phyloP scores from a whole-genome alignment of 2,797 vertebrate species.

The Leptatherina wallacei region DNA sequence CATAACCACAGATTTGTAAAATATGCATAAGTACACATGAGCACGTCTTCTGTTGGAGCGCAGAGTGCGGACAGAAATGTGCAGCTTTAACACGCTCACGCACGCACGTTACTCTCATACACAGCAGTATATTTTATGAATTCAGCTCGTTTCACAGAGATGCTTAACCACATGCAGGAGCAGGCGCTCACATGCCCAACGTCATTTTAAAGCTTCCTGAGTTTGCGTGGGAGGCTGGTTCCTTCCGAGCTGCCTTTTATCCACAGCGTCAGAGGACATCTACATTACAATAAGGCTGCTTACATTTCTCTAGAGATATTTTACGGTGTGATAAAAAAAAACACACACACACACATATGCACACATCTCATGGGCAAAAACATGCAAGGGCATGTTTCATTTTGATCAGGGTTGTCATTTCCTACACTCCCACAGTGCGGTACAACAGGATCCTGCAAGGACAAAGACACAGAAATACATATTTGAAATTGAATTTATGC shows the following conservation, averaged over 20 bases:
- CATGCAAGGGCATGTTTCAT: not conserved
- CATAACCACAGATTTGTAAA: constrained; percentile 24
- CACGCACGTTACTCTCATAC: not conserved
- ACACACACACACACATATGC: constrained; percentile 20
- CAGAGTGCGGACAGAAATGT: not conserved
- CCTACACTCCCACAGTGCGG: not conserved
- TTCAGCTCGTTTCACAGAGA: not conserved
- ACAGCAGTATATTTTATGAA: constrained; percentile 6
- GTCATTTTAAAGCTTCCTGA: constrained; percentile 28
- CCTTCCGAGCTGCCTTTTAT: constrained; percentile 40
- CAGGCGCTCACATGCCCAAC: constrained; percentile 15
- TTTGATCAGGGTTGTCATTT: constrained; percentile 18
- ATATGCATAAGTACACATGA: constrained; percentile 17
- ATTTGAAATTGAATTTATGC: not conserved
- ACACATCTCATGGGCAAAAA: constrained; percentile 16
- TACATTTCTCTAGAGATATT: constrained; percentile 12
- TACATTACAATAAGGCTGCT: constrained; percentile 57
- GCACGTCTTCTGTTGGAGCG: constrained; percentile 9
- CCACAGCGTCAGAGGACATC: constrained; percentile 51
- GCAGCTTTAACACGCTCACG: not conserved
- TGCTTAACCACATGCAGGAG: constrained; percentile 21
- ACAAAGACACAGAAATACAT: not conserved
- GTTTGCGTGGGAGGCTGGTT: constrained; percentile 54
- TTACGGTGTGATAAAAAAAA: not conserved
- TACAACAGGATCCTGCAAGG: not conserved